Base-by-base conservation (phyloP, 2,797 vertebrate species). In the Sebastes trivittatus region DNA sequence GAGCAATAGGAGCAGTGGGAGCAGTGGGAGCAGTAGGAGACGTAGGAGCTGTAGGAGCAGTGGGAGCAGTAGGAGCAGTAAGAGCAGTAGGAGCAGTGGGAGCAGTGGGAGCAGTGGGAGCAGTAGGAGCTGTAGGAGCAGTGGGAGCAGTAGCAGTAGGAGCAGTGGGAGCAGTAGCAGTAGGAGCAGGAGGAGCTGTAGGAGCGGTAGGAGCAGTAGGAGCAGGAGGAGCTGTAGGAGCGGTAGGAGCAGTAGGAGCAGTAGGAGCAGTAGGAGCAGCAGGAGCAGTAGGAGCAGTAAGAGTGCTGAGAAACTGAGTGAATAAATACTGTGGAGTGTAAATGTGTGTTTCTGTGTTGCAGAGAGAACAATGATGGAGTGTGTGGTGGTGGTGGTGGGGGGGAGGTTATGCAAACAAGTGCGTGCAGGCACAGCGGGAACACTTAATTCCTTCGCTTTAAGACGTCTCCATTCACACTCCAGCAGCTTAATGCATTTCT, bases 381-480 rank as follows among this genome's bases (percentile, higher is more conserved):
- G 36, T 38, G 36, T 38, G 36, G 36, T 38, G 36, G 4, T 6
- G 36, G 11, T 2, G 36, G 11, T 1, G 11, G 36, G 36, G 36
- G 36, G 56, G 7, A 30, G 22, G 59, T 18, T 65, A 46, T 72
- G 36, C 30, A 69, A 77, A 77, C 32, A 60, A 55, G 72, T 60
- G 25, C 3, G 29, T 59, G 38, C 22, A 27, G 36, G 30, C 42
- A 16, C 63, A 70, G 84, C 46, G 1, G 34, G 11, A 83, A 64
- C 59, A 61, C 22, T 56, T 73, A 73, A 80, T 77, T 59, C 18
- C 46, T 56, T 65, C 38, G 42, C 67, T 72, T 74, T 46, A 70
- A 73, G 59, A 69, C 54, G 30, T 68, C 76, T 72, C 23, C 60
- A 73, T 79, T 82, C 68, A 79, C 58, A 79, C 67, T 73, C 32